phyloP scores from a whole-genome alignment of 35 echinoderm and acorn worm species.

The Hemicentrotus pulcherrimus region DNA sequence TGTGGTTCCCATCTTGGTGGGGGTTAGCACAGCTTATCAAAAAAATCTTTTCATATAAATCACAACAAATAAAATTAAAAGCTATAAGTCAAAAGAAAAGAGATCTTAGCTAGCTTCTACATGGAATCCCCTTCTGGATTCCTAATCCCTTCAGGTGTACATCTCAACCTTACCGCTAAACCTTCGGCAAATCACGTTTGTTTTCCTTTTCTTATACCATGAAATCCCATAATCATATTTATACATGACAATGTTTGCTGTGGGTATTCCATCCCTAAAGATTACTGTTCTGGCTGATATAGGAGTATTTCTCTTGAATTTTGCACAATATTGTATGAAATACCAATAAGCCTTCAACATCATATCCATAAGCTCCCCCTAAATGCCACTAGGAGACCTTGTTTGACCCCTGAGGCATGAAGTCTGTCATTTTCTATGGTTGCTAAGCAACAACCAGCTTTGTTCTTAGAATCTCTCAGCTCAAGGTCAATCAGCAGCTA shows the following conservation, averaged over 20 bases:
- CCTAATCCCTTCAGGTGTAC: background rate
- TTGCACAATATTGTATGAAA: background rate
- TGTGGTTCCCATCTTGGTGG: background rate
- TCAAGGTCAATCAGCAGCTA: background rate
- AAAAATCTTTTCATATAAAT: background rate
- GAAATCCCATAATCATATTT: background rate
- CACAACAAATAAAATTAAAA: background rate
- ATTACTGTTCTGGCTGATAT: background rate
- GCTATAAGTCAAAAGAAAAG: background rate
- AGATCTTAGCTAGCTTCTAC: background rate
- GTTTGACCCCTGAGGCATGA: conserved; percentile 15
- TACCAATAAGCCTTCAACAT: background rate
- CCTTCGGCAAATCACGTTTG: background rate
- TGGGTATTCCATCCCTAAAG: background rate
- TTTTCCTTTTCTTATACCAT: conserved; percentile 5
- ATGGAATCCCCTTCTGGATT: background rate
- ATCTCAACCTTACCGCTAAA: background rate
- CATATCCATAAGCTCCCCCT: background rate
- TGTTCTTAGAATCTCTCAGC: conserved; percentile 21
- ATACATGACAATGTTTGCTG: background rate
- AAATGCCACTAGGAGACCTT: background rate
- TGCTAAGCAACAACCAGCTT: conserved; percentile 28
- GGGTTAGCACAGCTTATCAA: background rate
- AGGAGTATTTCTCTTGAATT: background rate
- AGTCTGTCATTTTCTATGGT: conserved; percentile 22